Conservation (phyloP, 2,113 vertebrate species). For the Leptodactylus fuscus region DNA sequence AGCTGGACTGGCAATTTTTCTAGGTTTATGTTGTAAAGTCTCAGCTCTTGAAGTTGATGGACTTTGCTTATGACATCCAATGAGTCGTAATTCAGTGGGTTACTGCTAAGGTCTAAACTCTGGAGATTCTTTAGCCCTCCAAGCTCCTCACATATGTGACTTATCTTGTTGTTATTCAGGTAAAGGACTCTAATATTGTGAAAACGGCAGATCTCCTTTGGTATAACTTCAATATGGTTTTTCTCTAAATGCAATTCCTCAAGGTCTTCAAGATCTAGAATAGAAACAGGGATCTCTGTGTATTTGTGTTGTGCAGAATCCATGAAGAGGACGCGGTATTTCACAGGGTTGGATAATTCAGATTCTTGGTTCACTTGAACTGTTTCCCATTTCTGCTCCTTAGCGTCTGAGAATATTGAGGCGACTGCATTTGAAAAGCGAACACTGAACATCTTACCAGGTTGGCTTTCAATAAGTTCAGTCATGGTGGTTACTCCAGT, state of each 20-base stretch:
- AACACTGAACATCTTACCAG: fast-evolving
- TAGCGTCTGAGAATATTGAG: constrained; percentile 18
- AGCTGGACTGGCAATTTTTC: constrained; percentile 62
- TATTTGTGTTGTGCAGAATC: constrained; percentile 66
- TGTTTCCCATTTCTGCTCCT: constrained; percentile 42
- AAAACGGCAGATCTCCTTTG: constrained; percentile 62
- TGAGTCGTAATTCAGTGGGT: constrained; percentile 48
- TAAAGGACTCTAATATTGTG: constrained; percentile 68
- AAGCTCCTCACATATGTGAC: constrained; percentile 61
- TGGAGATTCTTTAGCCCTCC: constrained; percentile 64
- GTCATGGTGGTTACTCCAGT: not conserved
- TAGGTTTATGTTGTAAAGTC: constrained; percentile 66
- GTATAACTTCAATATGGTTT: constrained; percentile 67
- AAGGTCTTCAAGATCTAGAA: constrained; percentile 68
- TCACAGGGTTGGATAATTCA: not conserved
- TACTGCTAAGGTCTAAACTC: constrained; percentile 71
- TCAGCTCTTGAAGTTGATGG: constrained; percentile 63
- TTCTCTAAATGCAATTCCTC: constrained; percentile 74
- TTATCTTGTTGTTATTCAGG: constrained; percentile 69
- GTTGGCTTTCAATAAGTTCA: constrained; percentile 8
- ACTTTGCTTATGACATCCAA: constrained; percentile 62
- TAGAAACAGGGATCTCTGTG: constrained; percentile 54
- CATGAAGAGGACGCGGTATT: constrained; percentile 65
- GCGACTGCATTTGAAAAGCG: constrained; percentile 7
- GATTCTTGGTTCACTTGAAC: constrained; percentile 35